A percentile compares a stretch with the other conserved stretches of the same genome.
Evolutionary conservation across 2,113 vertebrate genomes (phyloP).

Genomic region (Pithys albifrons): DNA sequence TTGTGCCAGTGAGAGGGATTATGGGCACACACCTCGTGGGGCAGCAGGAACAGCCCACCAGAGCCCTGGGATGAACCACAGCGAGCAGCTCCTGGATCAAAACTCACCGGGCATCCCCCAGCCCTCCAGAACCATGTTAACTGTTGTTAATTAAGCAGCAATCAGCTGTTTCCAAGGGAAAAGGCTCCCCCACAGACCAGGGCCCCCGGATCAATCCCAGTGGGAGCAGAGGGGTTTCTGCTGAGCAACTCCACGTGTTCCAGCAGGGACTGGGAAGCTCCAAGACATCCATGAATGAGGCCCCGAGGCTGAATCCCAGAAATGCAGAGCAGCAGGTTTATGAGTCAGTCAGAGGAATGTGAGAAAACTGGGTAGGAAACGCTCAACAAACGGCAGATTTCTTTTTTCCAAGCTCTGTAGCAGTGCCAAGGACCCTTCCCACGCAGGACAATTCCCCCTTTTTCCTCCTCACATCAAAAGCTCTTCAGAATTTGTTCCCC

Average conservation of each 20-base stretch:
- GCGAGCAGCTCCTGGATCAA: not conserved
- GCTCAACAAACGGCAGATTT: not conserved
- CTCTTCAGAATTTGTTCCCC: not conserved
- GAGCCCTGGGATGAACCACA: not conserved
- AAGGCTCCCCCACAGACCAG: not conserved
- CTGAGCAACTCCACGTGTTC: not conserved
- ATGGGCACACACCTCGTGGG: accelerated
- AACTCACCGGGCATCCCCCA: not conserved
- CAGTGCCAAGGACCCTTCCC: not conserved
- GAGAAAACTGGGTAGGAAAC: constrained; percentile 28
- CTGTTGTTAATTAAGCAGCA: not conserved
- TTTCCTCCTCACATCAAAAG: not conserved
- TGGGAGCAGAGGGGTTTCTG: not conserved
- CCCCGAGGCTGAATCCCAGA: not conserved
- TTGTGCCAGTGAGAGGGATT: not conserved
- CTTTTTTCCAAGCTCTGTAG: not conserved
- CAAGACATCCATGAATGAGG: not conserved
- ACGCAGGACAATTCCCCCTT: not conserved
- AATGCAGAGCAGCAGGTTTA: constrained; percentile 23
- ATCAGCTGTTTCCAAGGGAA: not conserved
- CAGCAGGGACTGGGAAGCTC: not conserved
- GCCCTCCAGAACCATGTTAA: accelerated
- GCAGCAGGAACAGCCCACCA: accelerated
- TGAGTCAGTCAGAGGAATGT: constrained; percentile 19
- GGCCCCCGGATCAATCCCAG: not conserved